Evolutionary conservation across 37 sponge, comb jelly and placozoan species (phyloP), one percentile per base, ranked within the genome.

Genomic region (Bolinopsis microptera): DNA sequence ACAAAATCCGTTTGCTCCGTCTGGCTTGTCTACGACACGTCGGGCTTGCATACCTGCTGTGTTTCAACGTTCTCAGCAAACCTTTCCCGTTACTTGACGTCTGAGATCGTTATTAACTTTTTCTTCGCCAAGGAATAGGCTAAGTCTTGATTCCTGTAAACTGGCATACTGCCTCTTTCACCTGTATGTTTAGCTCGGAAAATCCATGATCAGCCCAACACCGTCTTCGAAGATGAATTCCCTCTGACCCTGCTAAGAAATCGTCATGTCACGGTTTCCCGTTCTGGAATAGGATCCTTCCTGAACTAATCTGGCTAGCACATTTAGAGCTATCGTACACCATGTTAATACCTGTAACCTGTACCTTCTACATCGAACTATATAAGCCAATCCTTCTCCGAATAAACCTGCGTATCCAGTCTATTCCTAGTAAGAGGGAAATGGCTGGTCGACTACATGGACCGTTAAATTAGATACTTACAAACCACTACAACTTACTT

Each of bases 1-100:
- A 76, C 93, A 93, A 28, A 93, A 38, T 38, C 82, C 26, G 38
- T 76, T 22, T 0, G 37, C 68, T 35, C 93, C 93, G 68, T 93
- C 76, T 21, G 76, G 40, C 48, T 93, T 93, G 24, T 61, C 38
- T 1, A 77, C 93, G 0, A 76, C 38, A 35, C 23, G 32, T 38
- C 0, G 76, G 93, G 21, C 68, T 75, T 25, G 76, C 76, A 23
- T 26, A 32, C 39, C 36, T 68, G 30, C 38, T 13, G 0, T 30
- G 33, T 0, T 74, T 76, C 24, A 70, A n/a, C 35, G 26, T 69
- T 8, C 33, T 40, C 35, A 93, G 32, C 23, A 82, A 18, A 22
- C 94, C 76, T 9, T 48, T n/a, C n/a, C 5, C n/a, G 77, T 36
- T n/a, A 38, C 83, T 40, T 76, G 69, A 26, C 69, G 61, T 25